A percentile compares a stretch with the other conserved stretches of the same genome.
Evolutionary conservation across 2,888 invertebrate genomes (phyloP).

Genomic region (Hydropsyche betteni): DNA sequence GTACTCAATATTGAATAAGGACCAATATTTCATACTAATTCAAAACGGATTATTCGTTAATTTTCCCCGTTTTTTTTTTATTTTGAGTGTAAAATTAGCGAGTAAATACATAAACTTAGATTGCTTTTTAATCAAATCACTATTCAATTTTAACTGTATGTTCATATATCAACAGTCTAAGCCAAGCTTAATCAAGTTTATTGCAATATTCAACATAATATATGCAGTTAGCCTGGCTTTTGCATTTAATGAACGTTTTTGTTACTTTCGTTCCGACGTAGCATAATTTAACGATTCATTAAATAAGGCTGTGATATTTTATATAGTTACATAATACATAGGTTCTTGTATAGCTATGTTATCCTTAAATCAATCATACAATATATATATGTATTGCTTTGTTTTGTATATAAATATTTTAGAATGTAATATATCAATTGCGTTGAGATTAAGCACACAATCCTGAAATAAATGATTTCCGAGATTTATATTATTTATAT

Average conservation of each 20-base stretch:
- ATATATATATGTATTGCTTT: neutral
- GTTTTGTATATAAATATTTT: neutral
- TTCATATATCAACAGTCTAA: constrained; percentile 42
- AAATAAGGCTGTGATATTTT: constrained; percentile 51
- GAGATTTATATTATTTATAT: too few species aligned
- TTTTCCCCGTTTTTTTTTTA: too few species aligned
- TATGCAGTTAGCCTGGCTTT: constrained; percentile 14
- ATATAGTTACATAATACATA: constrained; percentile 35
- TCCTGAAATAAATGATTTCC: too few species aligned
- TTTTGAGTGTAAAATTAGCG: too few species aligned
- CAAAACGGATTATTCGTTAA: too few species aligned
- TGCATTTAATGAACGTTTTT: constrained; percentile 47
- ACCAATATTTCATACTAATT: too few species aligned
- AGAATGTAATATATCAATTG: too few species aligned
- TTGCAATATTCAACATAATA: neutral
- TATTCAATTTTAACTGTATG: neutral
- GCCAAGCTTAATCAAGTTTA: constrained; percentile 44
- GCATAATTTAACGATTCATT: constrained; percentile 48
- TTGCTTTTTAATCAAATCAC: too few species aligned
- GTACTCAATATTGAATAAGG: too few species aligned
- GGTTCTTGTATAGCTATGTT: constrained; percentile 24
- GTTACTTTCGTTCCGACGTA: constrained; percentile 40
- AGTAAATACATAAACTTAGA: too few species aligned
- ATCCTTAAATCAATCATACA: neutral
- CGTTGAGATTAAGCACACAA: too few species aligned